Evolutionary conservation across 2,888 invertebrate species (phyloP), one percentile per base, ranked within the genome.

Genomic region (Cybosia mesomella): DNA sequence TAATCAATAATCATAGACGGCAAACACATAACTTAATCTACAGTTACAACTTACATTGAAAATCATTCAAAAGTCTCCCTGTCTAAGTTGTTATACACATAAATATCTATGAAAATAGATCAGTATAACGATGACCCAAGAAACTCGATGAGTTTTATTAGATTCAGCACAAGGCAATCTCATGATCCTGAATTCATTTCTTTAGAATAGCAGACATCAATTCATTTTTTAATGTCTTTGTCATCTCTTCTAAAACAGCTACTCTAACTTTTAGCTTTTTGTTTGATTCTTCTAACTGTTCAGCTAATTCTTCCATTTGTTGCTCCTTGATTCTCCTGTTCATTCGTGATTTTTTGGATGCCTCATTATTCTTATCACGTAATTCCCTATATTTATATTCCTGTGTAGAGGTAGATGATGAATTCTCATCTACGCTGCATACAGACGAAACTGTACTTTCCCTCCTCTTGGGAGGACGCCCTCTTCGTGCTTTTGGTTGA

Each of bases 341-440:
- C 92, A 96, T 96, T 75, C 97, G 93, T 1, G 97, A 97, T 79
- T 96, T 96, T 80, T 97, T 95, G 57, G 97, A 97, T 58, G 97
- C 97, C 89, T 97, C 97, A 86, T 97, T 97, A 89, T 97, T 97
- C 86, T 97, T 97, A 84, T 97, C 97, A 67, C 97, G 92, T 74
- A 97, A 94, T 83, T 97, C 97, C 64, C 97, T 93, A 86, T 97
- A 97, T 75, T 95, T 96, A 59, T 88, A 86, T 75, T 95, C 95
- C 53, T 92, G 89, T 72, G 91, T 91, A 71, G 95, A 93, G 58
- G 86, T 83, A 65, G 83, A 89, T 68, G 91, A 94, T 67, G 85
- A 92, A 86, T 86, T 93, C 67, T 89, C 95, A 85, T 87, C 95
- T 83, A 90, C 76, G 78, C 95, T 95, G 70, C 93, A 93, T 39